Conservation (phyloP, 2,113 vertebrate genomes). For the Mastomys natalensis region DNA sequence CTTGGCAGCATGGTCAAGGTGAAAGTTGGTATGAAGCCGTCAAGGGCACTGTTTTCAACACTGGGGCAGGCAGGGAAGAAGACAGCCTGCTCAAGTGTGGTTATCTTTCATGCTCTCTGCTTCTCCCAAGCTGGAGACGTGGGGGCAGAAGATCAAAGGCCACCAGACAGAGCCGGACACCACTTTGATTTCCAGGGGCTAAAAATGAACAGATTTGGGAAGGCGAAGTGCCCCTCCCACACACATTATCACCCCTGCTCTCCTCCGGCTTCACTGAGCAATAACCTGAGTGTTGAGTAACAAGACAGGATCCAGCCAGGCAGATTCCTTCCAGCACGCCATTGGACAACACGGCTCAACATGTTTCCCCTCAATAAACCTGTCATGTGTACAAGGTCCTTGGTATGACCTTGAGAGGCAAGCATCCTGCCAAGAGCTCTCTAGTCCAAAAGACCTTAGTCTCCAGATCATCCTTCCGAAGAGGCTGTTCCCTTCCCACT, state of each 20-base stretch:
- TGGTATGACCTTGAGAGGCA: constrained; percentile 47
- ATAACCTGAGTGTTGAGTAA: constrained; percentile 60
- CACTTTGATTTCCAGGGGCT: constrained; percentile 62
- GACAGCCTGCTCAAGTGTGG: constrained; percentile 80
- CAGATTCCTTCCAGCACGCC: not conserved
- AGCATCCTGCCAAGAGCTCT: not conserved
- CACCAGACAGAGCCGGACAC: constrained; percentile 40
- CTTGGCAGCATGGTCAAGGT: constrained; percentile 82
- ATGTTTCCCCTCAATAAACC: not conserved
- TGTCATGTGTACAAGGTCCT: not conserved
- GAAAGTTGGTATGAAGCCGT: constrained; percentile 85
- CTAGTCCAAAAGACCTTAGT: not conserved
- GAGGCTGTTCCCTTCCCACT: accelerated
- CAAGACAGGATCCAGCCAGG: not conserved
- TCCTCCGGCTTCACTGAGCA: not conserved
- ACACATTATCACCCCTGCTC: not conserved
- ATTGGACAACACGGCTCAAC: not conserved
- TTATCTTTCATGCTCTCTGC: constrained; percentile 80
- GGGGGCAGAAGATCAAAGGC: constrained; percentile 71
- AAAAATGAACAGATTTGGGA: constrained; percentile 50
- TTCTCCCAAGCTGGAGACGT: constrained; percentile 77
- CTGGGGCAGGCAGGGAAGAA: constrained; percentile 77
- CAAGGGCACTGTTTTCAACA: constrained; percentile 87
- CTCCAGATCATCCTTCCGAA: not conserved
- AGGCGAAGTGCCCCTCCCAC: accelerated